Evolutionary conservation across 92 coral and sea anemone species (phyloP).

Genomic region (Meandrina meandrites): DNA sequence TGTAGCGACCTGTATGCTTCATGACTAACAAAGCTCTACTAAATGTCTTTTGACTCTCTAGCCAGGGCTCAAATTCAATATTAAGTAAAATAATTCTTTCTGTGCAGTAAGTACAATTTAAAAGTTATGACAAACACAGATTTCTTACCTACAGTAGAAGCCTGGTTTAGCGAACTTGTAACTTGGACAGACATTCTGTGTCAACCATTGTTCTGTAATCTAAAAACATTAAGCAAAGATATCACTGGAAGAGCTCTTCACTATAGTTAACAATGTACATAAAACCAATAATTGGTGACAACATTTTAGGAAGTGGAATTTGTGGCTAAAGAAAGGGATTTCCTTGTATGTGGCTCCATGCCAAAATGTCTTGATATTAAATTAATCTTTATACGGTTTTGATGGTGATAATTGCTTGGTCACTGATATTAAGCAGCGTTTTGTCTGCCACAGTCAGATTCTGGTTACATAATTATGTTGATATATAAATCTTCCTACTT

Average conservation of each 20-base stretch:
- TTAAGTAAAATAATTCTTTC: too few relatives aligned
- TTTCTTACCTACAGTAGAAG: slow-evolving; percentile 21
- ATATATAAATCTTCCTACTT: not conserved
- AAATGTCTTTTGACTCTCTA: too few relatives aligned
- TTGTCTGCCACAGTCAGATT: not conserved
- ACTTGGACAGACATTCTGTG: slow-evolving; percentile 35
- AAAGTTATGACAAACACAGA: not conserved
- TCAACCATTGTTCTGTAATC: slow-evolving; percentile 31
- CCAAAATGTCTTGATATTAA: not conserved
- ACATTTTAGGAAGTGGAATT: slow-evolving; percentile 17
- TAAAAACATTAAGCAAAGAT: not conserved
- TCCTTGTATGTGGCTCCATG: not conserved
- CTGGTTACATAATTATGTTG: not conserved
- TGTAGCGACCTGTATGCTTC: too few relatives aligned
- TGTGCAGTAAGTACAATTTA: not conserved
- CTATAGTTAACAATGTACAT: not conserved
- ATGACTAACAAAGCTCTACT: too few relatives aligned
- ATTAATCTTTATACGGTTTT: not conserved
- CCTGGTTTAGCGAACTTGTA: slow-evolving; percentile 33
- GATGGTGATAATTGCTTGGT: slow-evolving; percentile 22
- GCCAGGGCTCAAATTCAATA: too few relatives aligned
- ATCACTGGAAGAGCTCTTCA: not conserved
- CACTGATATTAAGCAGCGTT: not conserved
- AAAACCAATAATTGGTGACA: slow-evolving; percentile 1
- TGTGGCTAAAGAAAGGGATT: not conserved